Conservation (phyloP, 2,888 invertebrate species). For the Plebejus anna region DNA sequence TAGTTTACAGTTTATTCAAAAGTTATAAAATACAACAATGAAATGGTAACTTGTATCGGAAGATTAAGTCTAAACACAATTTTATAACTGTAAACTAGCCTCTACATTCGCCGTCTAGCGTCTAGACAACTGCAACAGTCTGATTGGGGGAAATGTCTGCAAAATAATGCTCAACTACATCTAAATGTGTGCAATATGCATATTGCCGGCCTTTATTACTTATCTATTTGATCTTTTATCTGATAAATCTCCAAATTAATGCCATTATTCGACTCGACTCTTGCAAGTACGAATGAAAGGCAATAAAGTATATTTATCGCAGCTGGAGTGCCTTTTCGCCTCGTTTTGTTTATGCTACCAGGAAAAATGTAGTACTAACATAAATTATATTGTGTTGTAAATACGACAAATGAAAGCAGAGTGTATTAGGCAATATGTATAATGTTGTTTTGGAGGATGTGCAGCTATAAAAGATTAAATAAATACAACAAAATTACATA, state of each 20-base stretch:
- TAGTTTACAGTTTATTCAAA: neutral
- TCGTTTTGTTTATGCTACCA: slow-evolving; percentile 14
- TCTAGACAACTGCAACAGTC: slow-evolving; percentile 41
- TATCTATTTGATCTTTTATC: neutral
- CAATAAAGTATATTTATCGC: slow-evolving; percentile 12
- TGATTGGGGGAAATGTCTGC: slow-evolving; percentile 35
- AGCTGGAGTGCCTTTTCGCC: slow-evolving; percentile 9
- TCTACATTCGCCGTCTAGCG: slow-evolving; percentile 42
- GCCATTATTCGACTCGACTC: slow-evolving; percentile 1
- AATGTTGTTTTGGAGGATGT: neutral
- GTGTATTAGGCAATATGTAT: slow-evolving; percentile 14
- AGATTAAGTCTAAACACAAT: neutral
- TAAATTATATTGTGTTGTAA: slow-evolving; percentile 3
- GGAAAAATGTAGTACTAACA: slow-evolving; percentile 2
- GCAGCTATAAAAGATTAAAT: neutral
- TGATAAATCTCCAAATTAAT: slow-evolving; percentile 1
- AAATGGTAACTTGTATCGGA: neutral
- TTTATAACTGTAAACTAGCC: slow-evolving; percentile 21
- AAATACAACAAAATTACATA: no score
- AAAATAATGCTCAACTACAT: slow-evolving; percentile 32
- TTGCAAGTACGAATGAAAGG: slow-evolving; percentile 13
- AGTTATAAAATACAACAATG: neutral
- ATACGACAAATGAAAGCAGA: slow-evolving; percentile 10
- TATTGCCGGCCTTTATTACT: neutral
- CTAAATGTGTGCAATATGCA: neutral